These are phyloP conservation scores for Sinelater perroti DNA, from an alignment of 2,888 invertebrate genomes.

Conservation along the genomic window DNA sequence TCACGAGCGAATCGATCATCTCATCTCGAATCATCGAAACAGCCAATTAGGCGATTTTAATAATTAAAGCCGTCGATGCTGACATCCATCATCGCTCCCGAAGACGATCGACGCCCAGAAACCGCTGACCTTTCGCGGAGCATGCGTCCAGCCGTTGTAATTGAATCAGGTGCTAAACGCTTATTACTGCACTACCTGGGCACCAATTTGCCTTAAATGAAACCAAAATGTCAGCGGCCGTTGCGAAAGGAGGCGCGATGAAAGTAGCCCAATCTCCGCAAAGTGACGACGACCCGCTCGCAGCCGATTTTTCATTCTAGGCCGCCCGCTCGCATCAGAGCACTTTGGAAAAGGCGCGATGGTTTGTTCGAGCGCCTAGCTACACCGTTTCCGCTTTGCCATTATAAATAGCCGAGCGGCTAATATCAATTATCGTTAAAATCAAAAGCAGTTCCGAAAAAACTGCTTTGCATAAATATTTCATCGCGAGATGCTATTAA, in stretches of 20 bases:
- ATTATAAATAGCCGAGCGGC: not conserved
- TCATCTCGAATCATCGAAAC: too few relatives aligned
- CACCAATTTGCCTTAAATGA: constrained; percentile 3
- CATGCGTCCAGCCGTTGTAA: too few relatives aligned
- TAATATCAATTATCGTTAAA: constrained; percentile 3
- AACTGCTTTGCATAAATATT: not conserved
- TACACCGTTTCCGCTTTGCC: too few relatives aligned
- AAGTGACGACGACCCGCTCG: constrained; percentile 9
- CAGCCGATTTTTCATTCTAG: not conserved
- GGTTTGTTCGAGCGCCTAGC: too few relatives aligned
- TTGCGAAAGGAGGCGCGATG: constrained; percentile 6
- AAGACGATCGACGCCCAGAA: too few relatives aligned
- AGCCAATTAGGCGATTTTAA: too few relatives aligned
- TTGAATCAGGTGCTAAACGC: constrained; percentile 11
- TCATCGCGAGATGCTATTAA: not conserved
- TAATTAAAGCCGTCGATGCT: too few relatives aligned
- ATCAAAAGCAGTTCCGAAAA: not conserved
- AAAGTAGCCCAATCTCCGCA: constrained; percentile 7
- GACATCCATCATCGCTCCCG: too few relatives aligned
- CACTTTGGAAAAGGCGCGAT: constrained; percentile 10
- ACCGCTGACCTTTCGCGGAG: too few relatives aligned
- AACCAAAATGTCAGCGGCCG: constrained; percentile 13
- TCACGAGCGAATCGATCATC: too few relatives aligned
- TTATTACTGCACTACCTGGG: not conserved
- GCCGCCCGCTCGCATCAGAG: not conserved